Evolutionary conservation across 53 echinoderm and acorn worm genomes (phyloP), one percentile per base, ranked within the genome.

Genomic region (Arbacia lixula): DNA sequence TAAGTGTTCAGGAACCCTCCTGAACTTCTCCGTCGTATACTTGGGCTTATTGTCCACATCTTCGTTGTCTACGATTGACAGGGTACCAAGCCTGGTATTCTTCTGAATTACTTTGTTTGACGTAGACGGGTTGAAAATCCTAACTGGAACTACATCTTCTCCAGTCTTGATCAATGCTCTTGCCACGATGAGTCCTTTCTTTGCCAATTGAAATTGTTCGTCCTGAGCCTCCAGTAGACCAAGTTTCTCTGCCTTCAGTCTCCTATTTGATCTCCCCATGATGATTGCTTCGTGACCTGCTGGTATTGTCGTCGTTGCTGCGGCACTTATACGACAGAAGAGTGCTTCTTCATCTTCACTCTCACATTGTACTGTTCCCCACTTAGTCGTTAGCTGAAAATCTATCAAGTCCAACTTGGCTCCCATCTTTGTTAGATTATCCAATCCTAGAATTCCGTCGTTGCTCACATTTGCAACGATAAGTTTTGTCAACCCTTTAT

Each of bases 71-170:
- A 79, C 14, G 36, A 40, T n/a, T 5, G 79, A 33, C 0, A 79
- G 12, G 34, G 60, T 39, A 16, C 28, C 79, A 1, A 61, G 5
- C 2, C 5, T 17, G 5, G 61, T 79, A 20, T 60, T 41, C 62
- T 79, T 79, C 61, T 19, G 24, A 6, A 79, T 79, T 8, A 79
- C 79, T 14, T 60, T 56, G 58, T 77, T 37, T 60, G 79, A 79
- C 25, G 38, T 0, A 3, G 79, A 60, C 5, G 79, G 60, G 29
- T 79, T 79, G 14, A 61, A 79, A 20, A 79, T 16, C 60, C 79
- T 60, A 20, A 77, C 39, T 31, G 78, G 60, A 2, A 77, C 25
- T 6, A 27, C 3, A 22, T 60, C 79, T 33, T 54, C 56, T 25
- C n/a, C 41, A 5, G 41, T 79, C 28, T 14, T 53, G 9, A 79